Evolutionary conservation across 2,113 vertebrate genomes (phyloP), one percentile per base, ranked within the genome.

Genomic region (Eleginops maclovinus): DNA sequence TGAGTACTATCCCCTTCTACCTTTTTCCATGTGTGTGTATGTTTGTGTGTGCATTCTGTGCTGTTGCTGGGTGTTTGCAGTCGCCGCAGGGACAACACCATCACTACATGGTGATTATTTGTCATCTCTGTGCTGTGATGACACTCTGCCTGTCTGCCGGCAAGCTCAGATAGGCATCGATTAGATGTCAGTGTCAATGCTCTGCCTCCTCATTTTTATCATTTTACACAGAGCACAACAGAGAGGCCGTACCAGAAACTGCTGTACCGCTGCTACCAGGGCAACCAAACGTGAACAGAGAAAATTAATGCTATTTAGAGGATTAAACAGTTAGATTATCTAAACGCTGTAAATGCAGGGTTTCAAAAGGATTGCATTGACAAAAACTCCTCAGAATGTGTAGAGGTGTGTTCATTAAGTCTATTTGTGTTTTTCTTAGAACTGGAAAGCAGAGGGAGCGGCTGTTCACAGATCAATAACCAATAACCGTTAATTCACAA

Each of bases 151-250:
- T 74, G 74, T 82, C 78, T 79, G 82, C 62, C 16, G 9, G 77
- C 70, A 61, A 51, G 85, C 84, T 83, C 73, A 81, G 76, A 89
- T 79, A 58, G 82, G 59, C 83, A 88, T 92, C 68, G 89, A 92
- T 88, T 86, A 87, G 58, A 59, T 91, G 87, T 89, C 88, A 70
- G 47, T 79, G 84, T 72, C 75, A 67, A 79, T 78, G 22, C 59
- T 64, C 74, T 41, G 54, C 46, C 43, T 56, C 67, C 77, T 88
- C 78, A 26, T 53, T 78, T n/a, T 72, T 10, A 68, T 87, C 86
- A 75, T 77, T 75, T 70, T 60, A 71, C 73, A 76, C 51, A 17
- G 24, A 66, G 41, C 8, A 36, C 11, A 41, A 74, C 68, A 62
- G 64, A 74, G 53, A 83, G 62, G 47, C 59, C 60, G 21, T 24